phyloP scores from a whole-genome alignment of 2,888 invertebrate genomes.

The Nephrotoma flavescens region DNA sequence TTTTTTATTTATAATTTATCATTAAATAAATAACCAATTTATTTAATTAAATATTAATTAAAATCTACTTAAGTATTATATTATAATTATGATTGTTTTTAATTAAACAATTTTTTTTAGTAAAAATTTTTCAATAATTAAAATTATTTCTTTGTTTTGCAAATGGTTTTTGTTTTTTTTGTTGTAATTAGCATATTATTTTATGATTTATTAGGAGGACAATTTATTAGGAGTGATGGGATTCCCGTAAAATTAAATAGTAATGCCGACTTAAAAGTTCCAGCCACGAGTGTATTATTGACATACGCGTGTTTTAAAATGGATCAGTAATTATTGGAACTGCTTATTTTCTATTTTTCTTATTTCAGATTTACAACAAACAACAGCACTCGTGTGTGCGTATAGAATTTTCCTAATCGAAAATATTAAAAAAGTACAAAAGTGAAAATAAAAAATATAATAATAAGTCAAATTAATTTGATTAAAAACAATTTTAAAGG shows the following conservation, averaged over 20 bases:
- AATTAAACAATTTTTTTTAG: not conserved
- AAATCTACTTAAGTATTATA: not conserved
- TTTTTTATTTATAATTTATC: not conserved
- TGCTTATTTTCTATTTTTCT: no score
- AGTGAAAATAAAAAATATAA: no score
- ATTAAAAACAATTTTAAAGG: no score
- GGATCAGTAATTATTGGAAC: no score
- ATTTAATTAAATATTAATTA: not conserved
- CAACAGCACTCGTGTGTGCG: no score
- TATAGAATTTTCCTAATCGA: no score
- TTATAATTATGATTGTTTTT: not conserved
- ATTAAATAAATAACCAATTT: not conserved
- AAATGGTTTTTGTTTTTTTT: not conserved
- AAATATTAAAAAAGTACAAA: no score
- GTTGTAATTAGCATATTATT: not conserved
- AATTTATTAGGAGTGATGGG: not conserved
- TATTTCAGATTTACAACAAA: no score
- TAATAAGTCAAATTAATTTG: no score
- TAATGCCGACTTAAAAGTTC: no score
- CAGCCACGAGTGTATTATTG: no score
- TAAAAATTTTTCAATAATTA: not conserved
- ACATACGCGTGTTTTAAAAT: no score
- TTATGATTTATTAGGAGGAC: not conserved
- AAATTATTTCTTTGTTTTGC: not conserved
- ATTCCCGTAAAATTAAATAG: not conserved